A percentile compares a stretch with the other conserved stretches of the same genome.
Evolutionary conservation across 2,113 vertebrate species (phyloP).

Genomic region (Paramormyrops kingsleyae): DNA sequence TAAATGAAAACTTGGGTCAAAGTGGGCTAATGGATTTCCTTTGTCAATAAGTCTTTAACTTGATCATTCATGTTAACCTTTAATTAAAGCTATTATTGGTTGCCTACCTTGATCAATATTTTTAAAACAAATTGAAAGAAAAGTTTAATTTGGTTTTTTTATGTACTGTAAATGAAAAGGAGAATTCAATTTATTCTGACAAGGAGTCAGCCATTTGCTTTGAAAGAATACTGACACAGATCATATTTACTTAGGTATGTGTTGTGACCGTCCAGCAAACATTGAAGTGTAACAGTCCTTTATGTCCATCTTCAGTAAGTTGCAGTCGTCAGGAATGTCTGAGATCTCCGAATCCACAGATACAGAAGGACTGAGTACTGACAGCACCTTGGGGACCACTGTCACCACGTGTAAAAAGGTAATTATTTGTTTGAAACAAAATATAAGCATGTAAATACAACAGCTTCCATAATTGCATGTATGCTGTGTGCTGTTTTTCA

Average conservation of each 20-base stretch:
- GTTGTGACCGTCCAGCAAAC: not conserved
- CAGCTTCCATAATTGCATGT: no score
- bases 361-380: slow-evolving; percentile 53
- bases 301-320: slow-evolving; percentile 61
- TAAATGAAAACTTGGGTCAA: not conserved
- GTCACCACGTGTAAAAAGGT: slow-evolving; percentile 93
- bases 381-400: slow-evolving; percentile 65
- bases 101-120: not conserved
- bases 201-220: not conserved
- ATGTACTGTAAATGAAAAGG: not conserved
- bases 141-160: not conserved
- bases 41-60: not conserved
- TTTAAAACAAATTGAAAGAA: not conserved
- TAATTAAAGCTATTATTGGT: not conserved
- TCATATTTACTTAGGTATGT: not conserved
- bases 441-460: not conserved
- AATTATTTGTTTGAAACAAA: slow-evolving; percentile 28
- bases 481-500: not conserved
- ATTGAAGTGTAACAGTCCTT: not conserved
- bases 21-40: not conserved
- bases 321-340: slow-evolving; percentile 75
- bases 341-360: slow-evolving; percentile 58
- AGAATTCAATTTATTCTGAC: not conserved
- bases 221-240: not conserved
- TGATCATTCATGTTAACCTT: not conserved